phyloP scores from a whole-genome alignment of 2,797 vertebrate species.

The Falco naumanni region DNA sequence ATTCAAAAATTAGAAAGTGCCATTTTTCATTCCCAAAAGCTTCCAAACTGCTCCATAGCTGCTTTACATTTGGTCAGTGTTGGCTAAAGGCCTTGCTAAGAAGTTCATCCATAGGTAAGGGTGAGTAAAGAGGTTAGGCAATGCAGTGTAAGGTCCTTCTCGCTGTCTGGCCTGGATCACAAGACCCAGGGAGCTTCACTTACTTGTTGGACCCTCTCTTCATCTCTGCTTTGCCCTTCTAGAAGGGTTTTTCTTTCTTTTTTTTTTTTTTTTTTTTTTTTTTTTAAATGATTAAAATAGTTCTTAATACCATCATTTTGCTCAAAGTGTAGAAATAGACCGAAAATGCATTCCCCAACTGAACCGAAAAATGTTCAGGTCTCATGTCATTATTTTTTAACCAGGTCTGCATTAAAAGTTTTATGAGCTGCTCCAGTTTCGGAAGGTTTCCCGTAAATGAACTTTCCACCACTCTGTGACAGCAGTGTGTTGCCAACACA shows the following conservation, averaged over 20 bases:
- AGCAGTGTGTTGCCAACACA: slow-evolving; percentile 54
- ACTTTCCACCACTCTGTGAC: slow-evolving; percentile 65
- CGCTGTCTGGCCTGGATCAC: not conserved
- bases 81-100: not conserved
- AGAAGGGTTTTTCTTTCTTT: not conserved
- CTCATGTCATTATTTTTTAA: slow-evolving; percentile 66
- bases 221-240: not conserved
- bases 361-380: not conserved
- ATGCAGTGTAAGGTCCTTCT: rapidly evolving
- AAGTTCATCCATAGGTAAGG: not conserved
- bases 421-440: slow-evolving; percentile 67
- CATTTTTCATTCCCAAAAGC: not conserved
- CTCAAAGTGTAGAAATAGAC: slow-evolving; percentile 17
- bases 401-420: slow-evolving; percentile 62
- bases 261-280: not conserved
- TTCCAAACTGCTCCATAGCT: not conserved
- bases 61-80: not conserved
- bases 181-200: not conserved
- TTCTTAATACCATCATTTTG: slow-evolving; percentile 23
- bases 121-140: not conserved
- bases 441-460: slow-evolving; percentile 72
- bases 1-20: not conserved
- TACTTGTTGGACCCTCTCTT: not conserved
- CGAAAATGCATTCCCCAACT: not conserved
- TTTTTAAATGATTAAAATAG: not conserved